Conservation (phyloP, 2,888 invertebrate genomes). For the Euphydryas editha region DNA sequence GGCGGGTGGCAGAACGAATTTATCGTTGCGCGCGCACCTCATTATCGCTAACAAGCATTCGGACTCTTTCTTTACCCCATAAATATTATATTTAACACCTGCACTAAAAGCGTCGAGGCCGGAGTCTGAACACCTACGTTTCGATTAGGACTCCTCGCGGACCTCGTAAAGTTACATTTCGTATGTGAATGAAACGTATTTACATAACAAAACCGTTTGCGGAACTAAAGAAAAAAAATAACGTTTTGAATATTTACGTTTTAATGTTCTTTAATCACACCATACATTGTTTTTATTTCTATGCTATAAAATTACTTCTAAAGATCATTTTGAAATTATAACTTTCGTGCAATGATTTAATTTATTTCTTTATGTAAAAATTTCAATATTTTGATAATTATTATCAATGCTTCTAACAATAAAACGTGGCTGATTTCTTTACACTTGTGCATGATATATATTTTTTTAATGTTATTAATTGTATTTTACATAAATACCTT, state of each 20-base stretch:
- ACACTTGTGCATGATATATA: too few species aligned
- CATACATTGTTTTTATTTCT: background rate
- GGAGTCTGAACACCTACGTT: constrained; percentile 14
- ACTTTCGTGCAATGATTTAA: too few species aligned
- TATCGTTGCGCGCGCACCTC: constrained; percentile 78
- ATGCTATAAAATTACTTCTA: too few species aligned
- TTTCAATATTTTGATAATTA: too few species aligned
- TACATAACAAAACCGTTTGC: background rate
- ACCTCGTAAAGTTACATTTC: background rate
- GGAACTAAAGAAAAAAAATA: background rate
- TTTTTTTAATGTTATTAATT: too few species aligned
- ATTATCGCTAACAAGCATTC: constrained; percentile 80
- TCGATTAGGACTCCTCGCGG: constrained; percentile 7
- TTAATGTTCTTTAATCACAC: constrained; percentile 3
- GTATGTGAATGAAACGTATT: constrained; percentile 1
- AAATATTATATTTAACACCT: constrained; percentile 83
- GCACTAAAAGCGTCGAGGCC: constrained; percentile 56
- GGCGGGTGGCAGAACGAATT: constrained; percentile 70
- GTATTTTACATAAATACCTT: too few species aligned
- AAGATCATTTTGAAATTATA: too few species aligned
- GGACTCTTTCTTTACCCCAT: constrained; percentile 76
- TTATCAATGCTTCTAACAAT: too few species aligned
- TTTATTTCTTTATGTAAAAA: too few species aligned
- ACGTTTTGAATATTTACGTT: background rate
- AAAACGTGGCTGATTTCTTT: too few species aligned